Percentiles rank a stretch among this genome's conserved stretches.
These are phyloP conservation scores for Brachyhypopomus occidentalis DNA, from an alignment of 2,113 vertebrate genomes.

Conservation along the genomic window DNA sequence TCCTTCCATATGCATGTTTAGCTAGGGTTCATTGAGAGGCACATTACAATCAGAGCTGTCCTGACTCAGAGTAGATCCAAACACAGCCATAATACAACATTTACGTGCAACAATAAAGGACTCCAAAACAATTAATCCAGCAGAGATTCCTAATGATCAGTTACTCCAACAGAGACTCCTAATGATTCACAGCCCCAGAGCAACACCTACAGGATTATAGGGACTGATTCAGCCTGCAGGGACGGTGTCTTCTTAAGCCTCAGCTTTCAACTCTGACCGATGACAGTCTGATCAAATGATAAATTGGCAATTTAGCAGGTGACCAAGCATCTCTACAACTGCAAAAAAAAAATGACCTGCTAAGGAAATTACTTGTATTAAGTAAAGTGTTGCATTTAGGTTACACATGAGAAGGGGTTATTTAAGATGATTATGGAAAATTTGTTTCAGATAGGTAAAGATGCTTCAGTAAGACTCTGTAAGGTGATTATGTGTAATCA, in stretches of 20 bases:
- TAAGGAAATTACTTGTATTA: slow-evolving; percentile 31
- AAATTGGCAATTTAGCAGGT: slow-evolving; percentile 43
- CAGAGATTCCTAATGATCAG: slow-evolving; percentile 41
- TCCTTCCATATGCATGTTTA: slow-evolving; percentile 27
- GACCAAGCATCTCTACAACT: slow-evolving; percentile 18
- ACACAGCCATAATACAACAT: slow-evolving; percentile 21
- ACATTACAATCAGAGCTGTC: slow-evolving; percentile 20
- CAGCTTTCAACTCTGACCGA: slow-evolving; percentile 20
- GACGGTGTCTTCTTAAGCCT: slow-evolving; percentile 36
- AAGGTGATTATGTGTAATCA: no score
- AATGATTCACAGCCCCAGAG: slow-evolving; percentile 47
- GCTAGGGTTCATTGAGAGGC: slow-evolving; percentile 13
- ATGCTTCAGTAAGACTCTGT: neutral
- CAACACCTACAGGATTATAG: slow-evolving; percentile 41
- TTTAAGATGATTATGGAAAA: neutral
- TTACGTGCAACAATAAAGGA: slow-evolving; percentile 33
- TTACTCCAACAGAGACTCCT: neutral
- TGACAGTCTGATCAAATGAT: slow-evolving; percentile 50
- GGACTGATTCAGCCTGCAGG: slow-evolving; percentile 11
- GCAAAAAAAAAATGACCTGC: slow-evolving; percentile 11
- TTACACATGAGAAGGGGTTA: neutral
- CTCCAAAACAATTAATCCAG: slow-evolving; percentile 41
- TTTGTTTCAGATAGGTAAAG: neutral
- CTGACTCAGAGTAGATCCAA: slow-evolving; percentile 43
- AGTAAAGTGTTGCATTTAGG: slow-evolving; percentile 12